Percentiles rank a stretch among this genome's conserved stretches.
phyloP scores from a whole-genome alignment of 2,113 vertebrate genomes.

The Irena cyanogastra region DNA sequence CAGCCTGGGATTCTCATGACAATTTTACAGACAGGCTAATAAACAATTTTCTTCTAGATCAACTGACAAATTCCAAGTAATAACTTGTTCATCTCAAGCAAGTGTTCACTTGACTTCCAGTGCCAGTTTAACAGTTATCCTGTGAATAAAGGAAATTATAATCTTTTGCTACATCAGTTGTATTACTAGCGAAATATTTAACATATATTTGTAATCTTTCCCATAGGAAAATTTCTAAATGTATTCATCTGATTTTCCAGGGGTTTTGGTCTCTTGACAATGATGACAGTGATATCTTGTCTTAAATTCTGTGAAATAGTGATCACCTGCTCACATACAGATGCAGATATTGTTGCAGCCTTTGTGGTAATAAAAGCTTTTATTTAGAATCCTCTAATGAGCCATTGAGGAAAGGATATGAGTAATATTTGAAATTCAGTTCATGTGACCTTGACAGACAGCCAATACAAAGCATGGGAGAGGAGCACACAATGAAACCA shows the following conservation, averaged over 20 bases:
- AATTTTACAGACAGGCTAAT: background rate
- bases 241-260: background rate
- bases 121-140: background rate
- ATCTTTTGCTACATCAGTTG: background rate
- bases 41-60: background rate
- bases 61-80: background rate
- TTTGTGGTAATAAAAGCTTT: slow-evolving; percentile 5
- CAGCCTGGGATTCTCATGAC: background rate
- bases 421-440: slow-evolving; percentile 43
- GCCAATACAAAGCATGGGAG: background rate
- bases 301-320: background rate
- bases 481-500: background rate
- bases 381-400: slow-evolving; percentile 54
- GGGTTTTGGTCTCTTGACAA: background rate
- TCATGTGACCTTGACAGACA: slow-evolving; percentile 36
- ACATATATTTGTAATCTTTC: background rate
- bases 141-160: background rate
- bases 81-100: background rate
- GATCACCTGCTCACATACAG: slow-evolving; percentile 12
- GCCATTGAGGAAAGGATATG: slow-evolving; percentile 33
- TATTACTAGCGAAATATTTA: background rate
- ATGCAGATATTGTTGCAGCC: background rate
- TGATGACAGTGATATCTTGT: background rate
- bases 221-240: background rate
- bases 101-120: background rate